Evolutionary conservation across 2,888 invertebrate genomes (phyloP).

Genomic region (Adelphocoris suturalis): DNA sequence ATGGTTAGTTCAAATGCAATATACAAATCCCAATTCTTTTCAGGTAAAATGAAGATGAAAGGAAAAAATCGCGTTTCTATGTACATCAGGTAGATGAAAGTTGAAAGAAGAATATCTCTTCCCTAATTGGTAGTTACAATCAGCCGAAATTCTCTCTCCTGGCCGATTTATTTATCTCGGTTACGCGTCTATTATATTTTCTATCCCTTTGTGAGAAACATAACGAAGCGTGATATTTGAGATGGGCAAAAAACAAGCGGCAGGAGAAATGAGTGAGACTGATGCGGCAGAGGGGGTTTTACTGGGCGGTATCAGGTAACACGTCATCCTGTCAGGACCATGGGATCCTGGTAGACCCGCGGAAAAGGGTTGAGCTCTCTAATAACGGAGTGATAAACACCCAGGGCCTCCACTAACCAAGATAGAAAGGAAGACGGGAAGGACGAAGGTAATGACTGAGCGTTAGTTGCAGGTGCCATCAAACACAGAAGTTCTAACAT

Average conservation of each 20-base stretch:
- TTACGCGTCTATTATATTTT: no score
- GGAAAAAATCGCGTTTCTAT: no score
- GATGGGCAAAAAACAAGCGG: neutral
- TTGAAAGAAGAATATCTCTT: no score
- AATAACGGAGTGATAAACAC: conserved; percentile 8
- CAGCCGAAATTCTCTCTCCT: no score
- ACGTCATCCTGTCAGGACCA: conserved; percentile 8
- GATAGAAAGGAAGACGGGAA: neutral
- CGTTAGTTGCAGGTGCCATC: conserved; percentile 29
- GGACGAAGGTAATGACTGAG: neutral
- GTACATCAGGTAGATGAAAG: no score
- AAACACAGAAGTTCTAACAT: neutral
- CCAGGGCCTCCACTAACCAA: neutral
- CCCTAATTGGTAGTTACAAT: no score
- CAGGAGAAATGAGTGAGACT: neutral
- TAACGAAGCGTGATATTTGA: neutral
- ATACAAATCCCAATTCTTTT: no score
- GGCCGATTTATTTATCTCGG: no score
- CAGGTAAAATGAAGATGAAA: no score
- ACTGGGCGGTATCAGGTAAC: neutral
- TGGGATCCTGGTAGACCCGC: neutral
- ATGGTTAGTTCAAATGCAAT: no score
- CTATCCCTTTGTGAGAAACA: no score
- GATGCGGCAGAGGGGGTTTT: neutral
- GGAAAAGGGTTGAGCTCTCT: neutral